phyloP scores from a whole-genome alignment of 37 sponge, comb jelly and placozoan genomes.

The Lycopodina hypogea region DNA sequence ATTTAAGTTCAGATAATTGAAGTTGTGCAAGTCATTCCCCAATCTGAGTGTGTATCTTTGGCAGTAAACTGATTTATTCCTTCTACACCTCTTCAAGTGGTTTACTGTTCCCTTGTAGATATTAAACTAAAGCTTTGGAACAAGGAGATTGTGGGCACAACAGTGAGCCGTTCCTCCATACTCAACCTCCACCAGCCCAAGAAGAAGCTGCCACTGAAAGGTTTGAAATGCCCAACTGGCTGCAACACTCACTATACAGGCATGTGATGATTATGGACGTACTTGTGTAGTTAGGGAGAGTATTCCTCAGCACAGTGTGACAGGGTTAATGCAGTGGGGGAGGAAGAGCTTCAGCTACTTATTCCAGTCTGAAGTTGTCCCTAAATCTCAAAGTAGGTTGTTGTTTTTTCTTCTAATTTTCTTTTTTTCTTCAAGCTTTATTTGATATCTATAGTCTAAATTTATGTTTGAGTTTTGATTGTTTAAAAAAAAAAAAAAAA shows the following conservation, averaged over 20 bases:
- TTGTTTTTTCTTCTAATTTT: too few species aligned
- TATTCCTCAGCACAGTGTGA: conserved; percentile 16
- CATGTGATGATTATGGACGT: background rate
- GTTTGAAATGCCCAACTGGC: background rate
- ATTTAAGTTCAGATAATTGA: too few species aligned
- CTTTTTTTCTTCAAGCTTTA: too few species aligned
- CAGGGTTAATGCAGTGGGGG: conserved; percentile 22
- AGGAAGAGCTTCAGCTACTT: conserved; percentile 10
- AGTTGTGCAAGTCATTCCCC: too few species aligned
- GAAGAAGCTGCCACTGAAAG: conserved; percentile 15
- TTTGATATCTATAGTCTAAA: background rate
- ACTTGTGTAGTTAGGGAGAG: background rate
- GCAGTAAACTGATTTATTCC: background rate
- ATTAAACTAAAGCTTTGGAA: conserved; percentile 43
- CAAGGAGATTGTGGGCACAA: conserved; percentile 49
- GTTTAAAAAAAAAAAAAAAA: background rate
- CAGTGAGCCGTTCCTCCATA: conserved; percentile 32
- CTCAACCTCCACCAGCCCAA: conserved; percentile 49
- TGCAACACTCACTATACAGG: background rate
- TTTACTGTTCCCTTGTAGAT: background rate
- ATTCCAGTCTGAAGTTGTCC: background rate
- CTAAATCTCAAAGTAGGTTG: conserved; percentile 26
- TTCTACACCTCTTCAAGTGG: background rate
- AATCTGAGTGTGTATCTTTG: background rate
- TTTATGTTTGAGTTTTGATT: conserved; percentile 1